Evolutionary conservation across 2,888 invertebrate species (phyloP), one percentile per base, ranked within the genome.

Genomic region (Cheilosia scutellata): DNA sequence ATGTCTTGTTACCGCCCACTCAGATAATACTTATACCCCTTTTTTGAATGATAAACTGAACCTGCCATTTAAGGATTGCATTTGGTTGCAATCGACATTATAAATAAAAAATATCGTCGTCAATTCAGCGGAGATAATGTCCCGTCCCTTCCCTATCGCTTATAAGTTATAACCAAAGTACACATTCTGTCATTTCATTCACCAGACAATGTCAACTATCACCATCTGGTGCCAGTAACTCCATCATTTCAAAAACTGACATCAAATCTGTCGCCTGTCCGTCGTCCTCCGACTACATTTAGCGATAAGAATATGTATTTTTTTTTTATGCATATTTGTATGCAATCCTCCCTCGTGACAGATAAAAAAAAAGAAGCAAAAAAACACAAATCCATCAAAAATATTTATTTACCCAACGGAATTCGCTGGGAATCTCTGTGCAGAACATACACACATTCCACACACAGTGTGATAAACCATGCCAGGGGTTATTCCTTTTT

Each of bases 371-470:
- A 29, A 20, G n/a, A 31, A 51, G 58, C 37, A 33, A 27, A 49
- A 55, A 53, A 40, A 57, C 53, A 33, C 65, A 75, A 84, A 79
- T 84, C 71, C 80, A 75, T 70, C 75, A 84, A 80, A 75, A 75
- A 75, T 76, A 71, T 75, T 84, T 84, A 84, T 84, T 80, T 75
- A 80, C 80, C 70, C 84, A 60, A 33, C 58, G 84, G 75, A 75
- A 84, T 80, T 80, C 44, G 44, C 57, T 40, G 58, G 83, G 68
- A 83, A 74, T 70, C 60, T 65, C 55, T 31, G 62, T 11, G 37
- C 33, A 33, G 33, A 33, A 55, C 25, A 49, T 31, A 31, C 44
- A 31, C 49, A 53, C 27, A 37, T 9, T 20, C 11, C 70, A 58
- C 63, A 62, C 74, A 83, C 29, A 27, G 9, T 37, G 16, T 20